Base-by-base conservation (phyloP, 2,113 vertebrate genomes). In the Heterochromis multidens region DNA sequence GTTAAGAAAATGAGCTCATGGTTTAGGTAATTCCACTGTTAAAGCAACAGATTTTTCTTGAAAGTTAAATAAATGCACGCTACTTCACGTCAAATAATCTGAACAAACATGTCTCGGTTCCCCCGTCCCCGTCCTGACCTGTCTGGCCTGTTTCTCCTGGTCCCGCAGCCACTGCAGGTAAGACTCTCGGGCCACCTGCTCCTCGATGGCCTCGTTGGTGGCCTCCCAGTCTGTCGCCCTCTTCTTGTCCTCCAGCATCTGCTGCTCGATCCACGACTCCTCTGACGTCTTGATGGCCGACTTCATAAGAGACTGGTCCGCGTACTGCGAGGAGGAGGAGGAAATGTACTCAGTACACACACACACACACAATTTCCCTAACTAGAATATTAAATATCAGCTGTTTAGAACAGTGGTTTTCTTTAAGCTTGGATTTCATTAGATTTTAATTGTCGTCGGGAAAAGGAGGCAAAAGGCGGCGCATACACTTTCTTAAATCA, bases 241-340 rank as follows among this genome's bases (percentile, higher is more conserved):
- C 92, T 98, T 99, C 95, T 99, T 99, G 92, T 99, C 98, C 94
- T 99, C 98, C 93, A 99, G 79, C 98, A 99, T 99, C 95, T 99
- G 98, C 95, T 99, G 98, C 94, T 99, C 98, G 23, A 99, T 99
- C 98, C 98, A 99, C 2, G 98, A 99, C 91, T 99, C 98, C 94
- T 99, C 98, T 1, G 98, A 99, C 6, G 98, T 99, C 91, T 98
- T 98, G 93, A 99, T 99, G 87, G 98, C 98, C 14, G 96, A 98
- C 80, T 99, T 98, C 98, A 99, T 99, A 88, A 98, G 95, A 29
- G 97, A 97, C 95, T 98, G 97, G 59, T 98, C 98, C 1, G 98
- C 98, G 59, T 97, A 97, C 97, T 98, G 90, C 4, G 12, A 17
- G 43, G 43, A 31, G 3, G 21, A 13, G 70, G 46, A 74, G 27